A percentile compares a stretch with the other conserved stretches of the same genome.
Evolutionary conservation across 2,888 invertebrate genomes (phyloP).

Genomic region (Sesia apiformis): DNA sequence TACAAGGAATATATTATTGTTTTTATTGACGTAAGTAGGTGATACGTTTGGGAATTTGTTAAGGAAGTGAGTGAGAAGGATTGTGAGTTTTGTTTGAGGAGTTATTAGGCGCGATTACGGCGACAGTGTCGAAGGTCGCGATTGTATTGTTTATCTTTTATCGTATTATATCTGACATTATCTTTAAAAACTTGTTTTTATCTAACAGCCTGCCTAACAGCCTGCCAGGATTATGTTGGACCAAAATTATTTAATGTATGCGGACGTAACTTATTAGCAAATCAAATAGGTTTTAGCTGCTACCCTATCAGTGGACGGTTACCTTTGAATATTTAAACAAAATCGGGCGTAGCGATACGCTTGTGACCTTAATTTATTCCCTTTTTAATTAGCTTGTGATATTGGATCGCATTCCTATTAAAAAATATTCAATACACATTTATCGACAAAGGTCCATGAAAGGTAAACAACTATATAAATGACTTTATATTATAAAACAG

Average conservation of each 20-base stretch:
- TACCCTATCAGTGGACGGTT: background rate
- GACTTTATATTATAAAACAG: background rate
- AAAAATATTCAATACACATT: background rate
- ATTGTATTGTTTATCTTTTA: slow-evolving; percentile 45
- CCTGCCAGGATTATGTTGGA: background rate
- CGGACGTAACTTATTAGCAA: background rate
- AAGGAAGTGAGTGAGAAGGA: slow-evolving; percentile 23
- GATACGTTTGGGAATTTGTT: slow-evolving; percentile 32
- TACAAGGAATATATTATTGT: slow-evolving; percentile 42
- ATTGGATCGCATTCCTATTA: background rate
- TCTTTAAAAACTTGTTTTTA: slow-evolving; percentile 10
- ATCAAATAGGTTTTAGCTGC: background rate
- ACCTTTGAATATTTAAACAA: background rate
- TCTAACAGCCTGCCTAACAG: background rate
- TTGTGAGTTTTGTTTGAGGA: background rate
- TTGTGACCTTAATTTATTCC: background rate
- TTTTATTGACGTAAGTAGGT: slow-evolving; percentile 54
- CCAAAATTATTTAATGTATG: background rate
- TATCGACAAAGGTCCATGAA: background rate
- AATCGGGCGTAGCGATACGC: background rate
- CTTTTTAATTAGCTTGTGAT: background rate
- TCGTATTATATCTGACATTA: slow-evolving; percentile 21
- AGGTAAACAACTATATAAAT: background rate
- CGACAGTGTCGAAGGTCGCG: slow-evolving; percentile 46
- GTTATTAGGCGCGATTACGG: slow-evolving; percentile 14